A percentile compares a stretch with the other conserved stretches of the same genome.
Conservation (phyloP, 2,888 invertebrate genomes). For the Mythimna albipuncta region DNA sequence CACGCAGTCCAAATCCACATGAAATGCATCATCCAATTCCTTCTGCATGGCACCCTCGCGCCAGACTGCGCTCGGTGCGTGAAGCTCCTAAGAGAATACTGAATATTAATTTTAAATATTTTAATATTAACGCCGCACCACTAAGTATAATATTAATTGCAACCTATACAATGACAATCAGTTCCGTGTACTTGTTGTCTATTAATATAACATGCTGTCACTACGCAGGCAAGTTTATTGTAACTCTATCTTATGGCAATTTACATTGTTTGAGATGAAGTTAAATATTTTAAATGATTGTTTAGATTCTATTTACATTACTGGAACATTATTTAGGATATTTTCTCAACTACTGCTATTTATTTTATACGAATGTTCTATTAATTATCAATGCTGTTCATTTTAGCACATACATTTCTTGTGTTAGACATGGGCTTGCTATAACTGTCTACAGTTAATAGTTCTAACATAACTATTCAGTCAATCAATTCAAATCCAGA, state of each 20-base stretch:
- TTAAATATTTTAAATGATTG: slow-evolving; percentile 21
- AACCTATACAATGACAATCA: slow-evolving; percentile 66
- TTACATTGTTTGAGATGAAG: slow-evolving; percentile 39
- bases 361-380: slow-evolving; percentile 5
- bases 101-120: slow-evolving; percentile 56
- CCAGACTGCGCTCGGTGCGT: slow-evolving; percentile 67
- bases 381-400: slow-evolving; percentile 17
- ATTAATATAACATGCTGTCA: slow-evolving; percentile 69
- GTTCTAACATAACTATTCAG: background rate
- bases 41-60: slow-evolving; percentile 67
- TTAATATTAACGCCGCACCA: slow-evolving; percentile 52
- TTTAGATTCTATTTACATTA: slow-evolving; percentile 52
- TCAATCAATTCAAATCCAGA: slow-evolving; percentile 3
- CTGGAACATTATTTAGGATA: background rate
- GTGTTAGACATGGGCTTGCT: slow-evolving; percentile 33
- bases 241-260: slow-evolving; percentile 42
- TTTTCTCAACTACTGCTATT: slow-evolving; percentile 1
- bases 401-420: slow-evolving; percentile 24
- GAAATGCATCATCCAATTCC: slow-evolving; percentile 67
- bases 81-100: slow-evolving; percentile 66
- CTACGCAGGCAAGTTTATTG: slow-evolving; percentile 68
- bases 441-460: slow-evolving; percentile 1
- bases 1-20: slow-evolving; percentile 68
- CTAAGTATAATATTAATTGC: slow-evolving; percentile 56
- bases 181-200: slow-evolving; percentile 60